Percentiles rank a stretch among this genome's conserved stretches.
These are phyloP conservation scores for Melinaea menophilus DNA, from an alignment of 2,888 invertebrate species.

Conservation along the genomic window DNA sequence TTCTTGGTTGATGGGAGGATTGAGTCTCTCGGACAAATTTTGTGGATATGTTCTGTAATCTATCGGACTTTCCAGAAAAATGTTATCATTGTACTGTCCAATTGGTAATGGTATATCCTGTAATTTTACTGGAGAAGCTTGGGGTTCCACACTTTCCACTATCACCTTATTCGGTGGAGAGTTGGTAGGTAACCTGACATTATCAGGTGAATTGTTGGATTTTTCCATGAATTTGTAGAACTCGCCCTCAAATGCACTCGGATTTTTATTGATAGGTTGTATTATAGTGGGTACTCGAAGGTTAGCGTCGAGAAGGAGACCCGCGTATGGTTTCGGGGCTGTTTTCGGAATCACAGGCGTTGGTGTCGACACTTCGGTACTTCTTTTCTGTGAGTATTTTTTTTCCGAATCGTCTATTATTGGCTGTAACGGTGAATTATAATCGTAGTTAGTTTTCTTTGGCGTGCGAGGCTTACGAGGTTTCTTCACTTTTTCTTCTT, in stretches of 20 bases:
- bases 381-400: conserved; percentile 32
- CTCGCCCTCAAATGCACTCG: conserved; percentile 65
- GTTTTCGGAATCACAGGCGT: conserved; percentile 24
- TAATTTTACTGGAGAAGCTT: conserved; percentile 26
- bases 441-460: conserved; percentile 44
- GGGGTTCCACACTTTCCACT: conserved; percentile 36
- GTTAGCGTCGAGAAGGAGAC: conserved; percentile 38
- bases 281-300: conserved; percentile 48
- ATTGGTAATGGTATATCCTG: conserved; percentile 50
- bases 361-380: conserved; percentile 16
- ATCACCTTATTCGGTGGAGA: conserved; percentile 32
- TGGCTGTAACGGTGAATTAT: conserved; percentile 55
- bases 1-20: conserved; percentile 26
- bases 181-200: conserved; percentile 21
- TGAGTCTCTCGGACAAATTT: conserved; percentile 27
- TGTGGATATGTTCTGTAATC: conserved; percentile 50
- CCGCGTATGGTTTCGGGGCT: conserved; percentile 34
- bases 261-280: conserved; percentile 60
- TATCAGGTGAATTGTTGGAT: conserved; percentile 9
- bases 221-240: conserved; percentile 64
- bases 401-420: conserved; percentile 43
- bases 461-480: conserved; percentile 59
- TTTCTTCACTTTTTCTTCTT: conserved; percentile 51
- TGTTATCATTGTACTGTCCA: conserved; percentile 66
- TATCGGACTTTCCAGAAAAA: conserved; percentile 56